phyloP scores from a whole-genome alignment of 2,113 vertebrate genomes.

The Ailurus styani region DNA sequence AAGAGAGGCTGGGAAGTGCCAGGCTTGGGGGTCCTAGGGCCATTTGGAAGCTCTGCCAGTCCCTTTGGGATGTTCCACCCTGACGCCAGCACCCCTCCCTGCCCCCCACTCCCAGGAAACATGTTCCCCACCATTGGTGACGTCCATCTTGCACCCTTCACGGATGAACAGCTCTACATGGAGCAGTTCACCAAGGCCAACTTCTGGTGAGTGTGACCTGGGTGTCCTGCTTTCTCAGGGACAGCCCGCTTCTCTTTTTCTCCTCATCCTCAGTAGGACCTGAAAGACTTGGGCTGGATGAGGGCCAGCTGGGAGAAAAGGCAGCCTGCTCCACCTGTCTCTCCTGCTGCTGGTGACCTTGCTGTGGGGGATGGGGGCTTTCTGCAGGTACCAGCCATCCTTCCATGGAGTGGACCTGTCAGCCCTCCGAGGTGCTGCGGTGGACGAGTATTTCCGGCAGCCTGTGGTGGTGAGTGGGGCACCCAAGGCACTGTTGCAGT shows the following conservation, averaged over 20 bases:
- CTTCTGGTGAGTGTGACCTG: constrained; percentile 88
- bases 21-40: background rate
- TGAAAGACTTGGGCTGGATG: background rate
- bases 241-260: background rate
- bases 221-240: background rate
- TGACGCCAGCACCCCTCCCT: constrained; percentile 30
- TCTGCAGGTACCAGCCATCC: constrained; percentile 94
- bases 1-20: background rate
- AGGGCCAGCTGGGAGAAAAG: background rate
- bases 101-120: constrained; percentile 84
- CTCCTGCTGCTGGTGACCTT: constrained; percentile 18
- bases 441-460: constrained; percentile 96
- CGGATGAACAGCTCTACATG: constrained; percentile 98
- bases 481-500: background rate
- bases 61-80: background rate
- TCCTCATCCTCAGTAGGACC: background rate
- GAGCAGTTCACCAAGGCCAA: constrained; percentile 99
- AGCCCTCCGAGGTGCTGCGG: constrained; percentile 91
- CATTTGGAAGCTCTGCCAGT: background rate
- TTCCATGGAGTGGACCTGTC: constrained; percentile 96
- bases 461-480: constrained; percentile 90
- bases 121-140: constrained; percentile 98
- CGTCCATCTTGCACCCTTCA: constrained; percentile 95
- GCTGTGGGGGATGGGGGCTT: background rate
- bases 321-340: background rate